Percentiles rank a stretch among this genome's conserved stretches.
Evolutionary conservation across 2,888 invertebrate species (phyloP).

Genomic region (Frankliniella intonsa): DNA sequence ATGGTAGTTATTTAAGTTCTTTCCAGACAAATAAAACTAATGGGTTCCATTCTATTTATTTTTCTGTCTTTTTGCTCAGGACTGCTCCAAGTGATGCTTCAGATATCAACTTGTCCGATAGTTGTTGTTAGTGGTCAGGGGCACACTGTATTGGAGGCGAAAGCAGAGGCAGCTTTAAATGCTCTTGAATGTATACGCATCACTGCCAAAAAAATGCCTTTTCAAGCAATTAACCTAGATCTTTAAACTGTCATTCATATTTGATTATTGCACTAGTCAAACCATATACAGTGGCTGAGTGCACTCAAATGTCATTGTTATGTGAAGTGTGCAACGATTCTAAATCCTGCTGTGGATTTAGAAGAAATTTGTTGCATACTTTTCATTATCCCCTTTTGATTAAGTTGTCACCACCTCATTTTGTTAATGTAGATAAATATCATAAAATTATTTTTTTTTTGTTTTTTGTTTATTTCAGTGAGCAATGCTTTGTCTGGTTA

Average conservation of each 20-base stretch:
- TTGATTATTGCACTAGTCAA: constrained; percentile 11
- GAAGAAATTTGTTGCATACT: constrained; percentile 21
- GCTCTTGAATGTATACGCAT: constrained; percentile 11
- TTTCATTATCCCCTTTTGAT: constrained; percentile 19
- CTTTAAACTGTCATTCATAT: background rate
- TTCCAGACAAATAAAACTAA: background rate
- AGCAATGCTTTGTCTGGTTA: background rate
- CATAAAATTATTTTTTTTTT: background rate
- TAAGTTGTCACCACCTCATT: constrained; percentile 7
- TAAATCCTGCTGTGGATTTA: constrained; percentile 12
- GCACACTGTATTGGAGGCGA: background rate
- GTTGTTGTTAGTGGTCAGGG: constrained; percentile 15
- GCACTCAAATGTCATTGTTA: constrained; percentile 11
- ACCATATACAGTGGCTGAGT: constrained; percentile 24
- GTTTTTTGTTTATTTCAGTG: background rate
- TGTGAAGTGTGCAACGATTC: constrained; percentile 21
- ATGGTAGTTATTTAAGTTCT: background rate
- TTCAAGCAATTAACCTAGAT: background rate
- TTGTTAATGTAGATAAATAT: background rate
- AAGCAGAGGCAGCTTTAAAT: constrained; percentile 4
- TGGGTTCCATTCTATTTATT: background rate
- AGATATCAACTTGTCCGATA: background rate
- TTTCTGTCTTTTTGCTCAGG: background rate
- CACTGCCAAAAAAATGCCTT: constrained; percentile 1
- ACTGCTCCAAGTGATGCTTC: background rate